Conservation (phyloP, 2,113 vertebrate genomes). For the Heteronetta atricapilla region DNA sequence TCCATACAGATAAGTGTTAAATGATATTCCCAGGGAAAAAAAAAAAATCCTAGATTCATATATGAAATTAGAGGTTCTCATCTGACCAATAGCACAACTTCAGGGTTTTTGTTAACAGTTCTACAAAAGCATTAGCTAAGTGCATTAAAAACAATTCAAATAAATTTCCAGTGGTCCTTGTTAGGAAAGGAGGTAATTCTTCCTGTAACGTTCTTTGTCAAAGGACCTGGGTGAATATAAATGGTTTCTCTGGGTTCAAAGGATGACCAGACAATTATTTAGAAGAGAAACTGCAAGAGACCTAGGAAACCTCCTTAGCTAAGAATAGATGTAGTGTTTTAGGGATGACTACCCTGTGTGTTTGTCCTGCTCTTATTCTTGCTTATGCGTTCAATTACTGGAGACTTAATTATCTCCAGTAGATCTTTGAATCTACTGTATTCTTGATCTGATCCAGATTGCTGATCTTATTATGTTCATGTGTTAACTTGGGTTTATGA, state of each 20-base stretch:
- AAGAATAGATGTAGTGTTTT: neutral
- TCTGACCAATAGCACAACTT: neutral
- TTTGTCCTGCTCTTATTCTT: neutral
- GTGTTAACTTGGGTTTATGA: neutral
- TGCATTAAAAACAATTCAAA: neutral
- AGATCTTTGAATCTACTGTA: neutral
- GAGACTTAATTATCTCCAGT: neutral
- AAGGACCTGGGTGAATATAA: neutral
- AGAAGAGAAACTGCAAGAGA: neutral
- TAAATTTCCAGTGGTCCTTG: neutral
- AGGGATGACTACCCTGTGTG: fast-evolving
- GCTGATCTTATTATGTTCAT: neutral
- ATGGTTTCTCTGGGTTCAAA: neutral
- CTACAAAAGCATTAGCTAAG: neutral
- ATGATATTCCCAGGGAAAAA: neutral
- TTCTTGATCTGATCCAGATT: neutral
- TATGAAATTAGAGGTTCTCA: neutral
- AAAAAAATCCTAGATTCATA: neutral
- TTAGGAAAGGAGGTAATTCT: neutral
- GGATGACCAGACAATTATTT: neutral
- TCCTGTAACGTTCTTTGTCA: neutral
- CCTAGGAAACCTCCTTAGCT: neutral
- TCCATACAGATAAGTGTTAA: neutral
- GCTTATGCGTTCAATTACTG: neutral
- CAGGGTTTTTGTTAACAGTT: neutral